phyloP scores from a whole-genome alignment of 30 jellyfish, hydroid and myxozoan species.

The Morbakka virulenta region DNA sequence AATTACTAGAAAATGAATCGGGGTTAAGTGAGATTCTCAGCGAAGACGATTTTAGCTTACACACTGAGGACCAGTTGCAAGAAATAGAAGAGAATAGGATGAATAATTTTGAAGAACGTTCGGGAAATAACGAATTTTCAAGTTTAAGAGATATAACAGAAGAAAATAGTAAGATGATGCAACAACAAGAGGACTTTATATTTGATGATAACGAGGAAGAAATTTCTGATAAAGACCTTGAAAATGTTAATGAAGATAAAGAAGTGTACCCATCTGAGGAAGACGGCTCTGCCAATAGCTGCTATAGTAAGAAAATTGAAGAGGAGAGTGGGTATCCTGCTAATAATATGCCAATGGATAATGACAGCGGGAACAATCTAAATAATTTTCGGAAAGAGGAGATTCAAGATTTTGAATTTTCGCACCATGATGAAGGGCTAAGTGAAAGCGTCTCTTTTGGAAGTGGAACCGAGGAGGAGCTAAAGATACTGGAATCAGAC shows the following conservation, averaged over 20 bases:
- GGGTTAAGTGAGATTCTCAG: conserved; percentile 34
- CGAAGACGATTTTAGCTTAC: conserved; percentile 50
- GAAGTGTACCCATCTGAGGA: conserved; percentile 42
- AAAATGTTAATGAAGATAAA: conserved; percentile 13
- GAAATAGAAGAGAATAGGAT: conserved; percentile 39
- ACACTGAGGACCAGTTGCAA: conserved; percentile 55
- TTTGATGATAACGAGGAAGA: conserved; percentile 6
- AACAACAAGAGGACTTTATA: neutral
- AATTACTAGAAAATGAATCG: conserved; percentile 7
- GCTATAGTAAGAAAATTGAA: neutral
- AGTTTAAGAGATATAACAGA: neutral
- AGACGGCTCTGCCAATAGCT: neutral
- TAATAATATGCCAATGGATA: neutral
- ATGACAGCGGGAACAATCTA: neutral
- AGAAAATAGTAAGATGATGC: neutral
- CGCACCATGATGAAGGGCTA: neutral
- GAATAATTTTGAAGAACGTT: conserved; percentile 16
- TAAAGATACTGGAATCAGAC: neutral
- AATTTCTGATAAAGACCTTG: conserved; percentile 9
- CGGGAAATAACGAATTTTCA: neutral
- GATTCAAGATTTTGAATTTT: neutral
- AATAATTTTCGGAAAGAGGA: no score
- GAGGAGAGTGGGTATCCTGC: neutral
- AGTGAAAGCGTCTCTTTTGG: neutral
- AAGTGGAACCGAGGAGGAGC: conserved; percentile 1